Base-by-base conservation (phyloP, 2,113 vertebrate genomes). In the Taurulus bubalis region DNA sequence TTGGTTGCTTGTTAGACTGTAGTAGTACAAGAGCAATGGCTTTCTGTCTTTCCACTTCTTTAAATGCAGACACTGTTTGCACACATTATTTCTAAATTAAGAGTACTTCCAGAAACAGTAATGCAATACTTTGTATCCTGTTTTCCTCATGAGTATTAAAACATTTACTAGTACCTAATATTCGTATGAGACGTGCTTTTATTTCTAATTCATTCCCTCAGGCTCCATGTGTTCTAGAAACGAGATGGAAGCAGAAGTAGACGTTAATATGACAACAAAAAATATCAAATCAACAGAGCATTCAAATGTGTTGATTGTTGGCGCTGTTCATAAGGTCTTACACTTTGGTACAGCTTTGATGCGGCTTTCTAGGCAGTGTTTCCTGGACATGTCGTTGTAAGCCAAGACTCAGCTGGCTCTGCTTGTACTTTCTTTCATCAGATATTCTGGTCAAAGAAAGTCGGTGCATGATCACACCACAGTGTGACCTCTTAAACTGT, bases 281-380 rank as follows among this genome's bases (percentile, higher is more conserved):
- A 32, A 32, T 59, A 42, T 78, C 14, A 72, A 58, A 64, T 69
- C 5, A 74, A 20, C 22, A 63, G 20, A 75, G 67, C n/a, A 75
- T 71, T 60, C 49, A 62, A 47, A 60, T 66, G 34, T 59, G 22
- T 5, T 32, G 15, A 53, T n/a, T 67, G 6, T 63, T 51, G 40
- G 53, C 58, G 59, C 58, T 40, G 28, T 34, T 55, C 20, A 40
- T 45, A 3, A 47, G 68, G 18, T 55, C 40, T 58, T 38, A n/a
- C 0, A 4, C 40, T 47, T 78, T 70, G 30, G n/a, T 22, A 20
- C 6, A 16, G 14, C 8, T 32, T 73, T 70, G 55, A 55, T 24
- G 58, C 63, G 56, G 75, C 63, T 87, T 82, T 87, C 72, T 45
- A 77, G 75, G 62, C 28, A 51, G 0, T 42, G 51, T 47, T 80